Evolutionary conservation across 2,797 vertebrate genomes (phyloP).

Genomic region (Brotula barbata): DNA sequence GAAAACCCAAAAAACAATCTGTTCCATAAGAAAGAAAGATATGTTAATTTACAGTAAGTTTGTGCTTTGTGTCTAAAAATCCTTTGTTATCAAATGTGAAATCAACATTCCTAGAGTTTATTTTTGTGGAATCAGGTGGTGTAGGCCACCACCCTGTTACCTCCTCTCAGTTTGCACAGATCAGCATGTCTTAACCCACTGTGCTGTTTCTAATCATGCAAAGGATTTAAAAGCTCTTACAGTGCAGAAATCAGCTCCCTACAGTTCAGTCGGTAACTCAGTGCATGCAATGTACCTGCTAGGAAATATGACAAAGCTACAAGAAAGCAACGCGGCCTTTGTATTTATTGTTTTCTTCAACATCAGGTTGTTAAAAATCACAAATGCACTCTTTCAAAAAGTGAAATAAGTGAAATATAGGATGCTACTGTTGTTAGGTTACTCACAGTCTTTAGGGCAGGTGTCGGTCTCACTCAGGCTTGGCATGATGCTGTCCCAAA

Average conservation of each 20-base stretch:
- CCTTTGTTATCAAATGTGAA: slow-evolving; percentile 20
- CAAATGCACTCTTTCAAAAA: too few species aligned
- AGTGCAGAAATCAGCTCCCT: slow-evolving; percentile 7
- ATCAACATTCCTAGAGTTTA: slow-evolving; percentile 47
- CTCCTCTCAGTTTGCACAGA: slow-evolving; percentile 18
- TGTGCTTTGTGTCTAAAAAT: neutral
- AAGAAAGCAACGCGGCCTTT: neutral
- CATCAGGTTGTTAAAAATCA: neutral
- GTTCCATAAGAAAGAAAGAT: neutral
- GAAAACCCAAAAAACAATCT: too few species aligned
- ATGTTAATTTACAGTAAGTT: too few species aligned
- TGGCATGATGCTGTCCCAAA: slow-evolving; percentile 75
- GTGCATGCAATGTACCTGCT: neutral
- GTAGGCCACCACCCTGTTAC: slow-evolving; percentile 11
- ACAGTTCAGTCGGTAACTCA: slow-evolving; percentile 1
- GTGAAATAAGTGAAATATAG: too few species aligned
- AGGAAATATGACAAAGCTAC: neutral
- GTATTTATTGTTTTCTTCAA: neutral
- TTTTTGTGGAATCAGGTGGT: slow-evolving; percentile 44
- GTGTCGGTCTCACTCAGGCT: slow-evolving; percentile 79
- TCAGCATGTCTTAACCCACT: slow-evolving; percentile 18
- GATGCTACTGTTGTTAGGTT: slow-evolving; percentile 32
- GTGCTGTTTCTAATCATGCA: slow-evolving; percentile 18
- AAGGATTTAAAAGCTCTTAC: slow-evolving; percentile 2
- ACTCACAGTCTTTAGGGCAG: slow-evolving; percentile 88